A percentile compares a stretch with the other conserved stretches of the same genome.
Evolutionary conservation across 2,888 invertebrate species (phyloP).

Genomic region (Ptychoptera albimana): DNA sequence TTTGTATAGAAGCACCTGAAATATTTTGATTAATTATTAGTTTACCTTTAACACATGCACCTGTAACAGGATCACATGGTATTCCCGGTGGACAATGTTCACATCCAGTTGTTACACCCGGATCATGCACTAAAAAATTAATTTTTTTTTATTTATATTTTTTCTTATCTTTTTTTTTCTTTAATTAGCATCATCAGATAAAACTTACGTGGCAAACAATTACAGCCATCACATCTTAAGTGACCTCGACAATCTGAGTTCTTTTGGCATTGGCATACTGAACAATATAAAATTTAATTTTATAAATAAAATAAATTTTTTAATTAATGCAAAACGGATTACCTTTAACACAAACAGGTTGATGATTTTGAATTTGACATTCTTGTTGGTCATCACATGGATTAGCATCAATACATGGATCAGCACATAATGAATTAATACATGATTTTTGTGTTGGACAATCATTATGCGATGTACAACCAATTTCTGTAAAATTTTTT

Average conservation of each 20-base stretch:
- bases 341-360: constrained; percentile 72
- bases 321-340: constrained; percentile 13
- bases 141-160: not conserved
- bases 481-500: constrained; percentile 42
- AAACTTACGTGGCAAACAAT: constrained; percentile 45
- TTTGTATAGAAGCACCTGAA: too few relatives aligned
- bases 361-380: constrained; percentile 69
- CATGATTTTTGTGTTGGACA: constrained; percentile 67
- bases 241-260: constrained; percentile 45
- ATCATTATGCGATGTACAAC: constrained; percentile 63
- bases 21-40: constrained; percentile 11
- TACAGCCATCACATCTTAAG: constrained; percentile 52
- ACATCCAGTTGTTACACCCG: constrained; percentile 34
- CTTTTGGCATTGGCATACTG: constrained; percentile 42
- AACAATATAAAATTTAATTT: too few relatives aligned
- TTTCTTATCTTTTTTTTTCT: not conserved
- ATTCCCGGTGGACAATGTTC: constrained; percentile 65
- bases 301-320: constrained; percentile 5
- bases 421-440: constrained; percentile 59
- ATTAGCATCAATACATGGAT: constrained; percentile 60
- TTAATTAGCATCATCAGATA: not conserved
- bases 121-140: constrained; percentile 16
- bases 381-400: constrained; percentile 61
- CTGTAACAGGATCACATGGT: constrained; percentile 60
- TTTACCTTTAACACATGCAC: constrained; percentile 74